Base-by-base conservation (phyloP, 2,797 vertebrate species). In the Pteropus rufus region DNA sequence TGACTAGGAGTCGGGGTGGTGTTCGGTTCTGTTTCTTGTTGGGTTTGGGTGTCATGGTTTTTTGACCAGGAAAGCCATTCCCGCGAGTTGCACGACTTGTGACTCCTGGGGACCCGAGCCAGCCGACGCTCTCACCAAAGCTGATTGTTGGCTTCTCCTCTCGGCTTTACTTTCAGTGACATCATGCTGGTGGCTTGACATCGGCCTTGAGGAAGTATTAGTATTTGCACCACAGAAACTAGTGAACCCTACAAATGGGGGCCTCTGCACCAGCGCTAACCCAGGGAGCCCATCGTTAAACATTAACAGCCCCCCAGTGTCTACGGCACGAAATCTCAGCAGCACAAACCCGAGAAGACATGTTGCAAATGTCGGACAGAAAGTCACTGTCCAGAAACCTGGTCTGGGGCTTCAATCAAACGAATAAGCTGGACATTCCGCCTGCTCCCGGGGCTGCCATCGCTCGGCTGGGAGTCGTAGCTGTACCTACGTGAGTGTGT, bases 41-140 rank as follows among this genome's bases (percentile, higher is more conserved):
- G 39, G 34, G 31, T 14, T 85, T 72, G 36, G 24, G 67, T 1
- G 5, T 73, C 18, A 2, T 7, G 6, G 62, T 31, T 36, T 96
- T 64, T 44, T 52, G 56, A n/a, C 81, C 1, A 26, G 73, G 75
- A 80, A 83, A 79, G 21, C 19, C 19, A 9, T 16, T 39, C 62
- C 34, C 75, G 6, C 0, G 7, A 4, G 29, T 39, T 46, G 1
- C 1, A 1, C 0, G 3, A 6, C 18, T 9, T 7, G 9, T 18
- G 39, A 24, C 10, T 41, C 36, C 46, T 49, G 10, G 18, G 81
- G 24, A 1, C 23, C 9, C 0, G 4, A 3, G 10, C 16, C 0
- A 12, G 31, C 31, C 12, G 10, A 8, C 15, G 9, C 1, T 34
- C 24, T 86, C 21, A 24, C 6, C 1, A 36, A 64, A 80, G 24